Conservation (phyloP, 2,797 vertebrate genomes). For the Poecile montanus region DNA sequence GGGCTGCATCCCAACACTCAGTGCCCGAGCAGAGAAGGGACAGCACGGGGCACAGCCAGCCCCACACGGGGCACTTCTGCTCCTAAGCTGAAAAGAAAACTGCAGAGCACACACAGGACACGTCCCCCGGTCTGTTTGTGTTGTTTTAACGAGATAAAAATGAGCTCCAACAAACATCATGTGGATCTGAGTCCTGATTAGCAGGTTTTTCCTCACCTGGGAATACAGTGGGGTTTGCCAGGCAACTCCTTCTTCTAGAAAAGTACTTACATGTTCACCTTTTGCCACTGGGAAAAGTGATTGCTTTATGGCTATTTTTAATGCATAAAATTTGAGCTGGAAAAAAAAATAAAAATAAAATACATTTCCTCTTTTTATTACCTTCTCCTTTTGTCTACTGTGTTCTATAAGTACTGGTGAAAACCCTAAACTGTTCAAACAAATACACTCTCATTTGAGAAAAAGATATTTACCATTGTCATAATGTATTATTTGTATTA, state of each 20-base stretch:
- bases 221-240: background rate
- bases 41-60: background rate
- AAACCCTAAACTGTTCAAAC: background rate
- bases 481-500: background rate
- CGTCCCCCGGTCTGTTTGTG: accelerated
- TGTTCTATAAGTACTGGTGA: background rate
- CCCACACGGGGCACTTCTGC: accelerated
- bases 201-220: background rate
- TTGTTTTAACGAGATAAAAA: too few relatives aligned
- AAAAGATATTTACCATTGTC: background rate
- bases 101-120: background rate
- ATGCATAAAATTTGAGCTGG: background rate
- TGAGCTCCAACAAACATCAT: accelerated
- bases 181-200: accelerated
- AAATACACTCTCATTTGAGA: background rate
- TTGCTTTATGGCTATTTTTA: background rate
- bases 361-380: background rate
- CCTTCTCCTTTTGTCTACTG: background rate
- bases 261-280: background rate
- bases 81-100: background rate
- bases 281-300: background rate
- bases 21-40: too few relatives aligned
- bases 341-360: background rate
- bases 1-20: accelerated
- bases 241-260: background rate